phyloP scores from a whole-genome alignment of 2,888 invertebrate genomes.

The Xanthorhoe designata region DNA sequence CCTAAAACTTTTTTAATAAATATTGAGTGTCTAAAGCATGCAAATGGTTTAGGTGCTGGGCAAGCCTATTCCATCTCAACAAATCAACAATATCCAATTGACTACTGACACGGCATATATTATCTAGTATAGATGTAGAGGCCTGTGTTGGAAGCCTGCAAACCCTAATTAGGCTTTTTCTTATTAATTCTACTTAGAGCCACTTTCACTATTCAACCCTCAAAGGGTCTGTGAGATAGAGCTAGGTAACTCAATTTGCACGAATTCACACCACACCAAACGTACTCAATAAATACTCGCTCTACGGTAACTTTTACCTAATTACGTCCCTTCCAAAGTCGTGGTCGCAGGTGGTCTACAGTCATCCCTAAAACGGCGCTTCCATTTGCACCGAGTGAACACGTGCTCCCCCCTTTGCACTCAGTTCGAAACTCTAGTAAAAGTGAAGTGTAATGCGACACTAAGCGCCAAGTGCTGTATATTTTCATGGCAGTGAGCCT shows the following conservation, averaged over 20 bases:
- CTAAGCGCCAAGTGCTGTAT: slow-evolving; percentile 38
- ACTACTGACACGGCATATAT: too few relatives aligned
- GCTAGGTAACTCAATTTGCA: slow-evolving; percentile 14
- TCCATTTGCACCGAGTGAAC: slow-evolving; percentile 66
- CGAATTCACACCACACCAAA: slow-evolving; percentile 19
- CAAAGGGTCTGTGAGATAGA: not conserved
- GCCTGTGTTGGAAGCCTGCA: too few relatives aligned
- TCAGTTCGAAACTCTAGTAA: slow-evolving; percentile 71
- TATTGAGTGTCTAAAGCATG: too few relatives aligned
- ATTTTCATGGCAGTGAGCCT: slow-evolving; percentile 42
- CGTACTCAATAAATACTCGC: slow-evolving; percentile 38
- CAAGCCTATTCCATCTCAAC: too few relatives aligned
- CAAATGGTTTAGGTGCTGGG: too few relatives aligned
- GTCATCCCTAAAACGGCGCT: slow-evolving; percentile 66
- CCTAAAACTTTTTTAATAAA: not conserved
- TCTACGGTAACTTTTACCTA: slow-evolving; percentile 54
- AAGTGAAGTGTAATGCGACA: slow-evolving; percentile 69
- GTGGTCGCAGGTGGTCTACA: slow-evolving; percentile 70
- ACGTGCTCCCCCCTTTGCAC: slow-evolving; percentile 76
- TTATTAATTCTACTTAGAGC: not conserved
- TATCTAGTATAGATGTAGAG: too few relatives aligned
- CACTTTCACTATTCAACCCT: not conserved
- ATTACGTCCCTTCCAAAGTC: slow-evolving; percentile 54
- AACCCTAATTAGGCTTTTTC: too few relatives aligned
- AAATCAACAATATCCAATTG: too few relatives aligned